Conservation (phyloP, 2,888 invertebrate species). For the Tineola bisselliella region DNA sequence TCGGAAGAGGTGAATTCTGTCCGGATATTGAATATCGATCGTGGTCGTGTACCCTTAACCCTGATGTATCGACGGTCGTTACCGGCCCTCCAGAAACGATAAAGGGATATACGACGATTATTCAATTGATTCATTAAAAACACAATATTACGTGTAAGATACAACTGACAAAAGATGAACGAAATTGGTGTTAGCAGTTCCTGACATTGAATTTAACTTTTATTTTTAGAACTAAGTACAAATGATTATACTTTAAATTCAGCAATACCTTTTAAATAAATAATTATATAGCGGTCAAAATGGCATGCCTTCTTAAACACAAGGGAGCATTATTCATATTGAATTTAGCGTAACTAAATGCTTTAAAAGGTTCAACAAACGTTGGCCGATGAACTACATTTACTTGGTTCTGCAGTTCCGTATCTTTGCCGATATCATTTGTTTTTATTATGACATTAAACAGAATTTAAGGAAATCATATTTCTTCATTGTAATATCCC, state of each 20-base stretch:
- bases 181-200: too few species aligned
- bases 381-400: background rate
- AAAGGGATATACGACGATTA: conserved; percentile 49
- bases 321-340: background rate
- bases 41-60: conserved; percentile 49
- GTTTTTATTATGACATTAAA: background rate
- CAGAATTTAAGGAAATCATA: background rate
- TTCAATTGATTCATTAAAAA: conserved; percentile 40
- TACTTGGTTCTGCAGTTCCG: background rate
- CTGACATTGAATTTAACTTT: too few species aligned
- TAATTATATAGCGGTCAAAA: too few species aligned
- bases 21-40: conserved; percentile 69
- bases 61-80: conserved; percentile 55
- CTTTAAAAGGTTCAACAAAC: background rate
- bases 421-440: background rate
- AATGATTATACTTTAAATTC: too few species aligned
- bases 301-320: too few species aligned
- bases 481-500: background rate
- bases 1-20: conserved; percentile 60
- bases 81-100: conserved; percentile 41
- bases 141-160: conserved; percentile 19
- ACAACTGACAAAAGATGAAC: background rate
- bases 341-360: background rate
- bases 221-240: too few species aligned
- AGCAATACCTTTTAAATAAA: too few species aligned